These are phyloP conservation scores for Calyptomena viridis DNA, from an alignment of 2,113 vertebrate genomes.

Conservation along the genomic window DNA sequence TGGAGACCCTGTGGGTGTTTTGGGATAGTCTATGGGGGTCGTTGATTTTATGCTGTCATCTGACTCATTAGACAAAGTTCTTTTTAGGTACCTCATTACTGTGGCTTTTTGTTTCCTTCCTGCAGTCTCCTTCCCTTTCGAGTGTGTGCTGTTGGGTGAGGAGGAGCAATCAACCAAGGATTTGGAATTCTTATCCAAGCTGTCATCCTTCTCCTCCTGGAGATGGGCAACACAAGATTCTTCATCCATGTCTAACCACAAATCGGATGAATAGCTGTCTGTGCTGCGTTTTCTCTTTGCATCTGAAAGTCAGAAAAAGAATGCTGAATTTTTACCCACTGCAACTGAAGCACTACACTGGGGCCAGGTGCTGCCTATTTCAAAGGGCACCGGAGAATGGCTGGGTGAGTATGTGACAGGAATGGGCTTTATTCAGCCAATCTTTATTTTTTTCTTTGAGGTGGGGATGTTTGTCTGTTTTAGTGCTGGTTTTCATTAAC, in stretches of 20 bases:
- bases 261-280: slow-evolving; percentile 88
- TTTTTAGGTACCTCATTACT: slow-evolving; percentile 76
- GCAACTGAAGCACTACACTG: background rate
- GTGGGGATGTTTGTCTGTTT: background rate
- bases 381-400: background rate
- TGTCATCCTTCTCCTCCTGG: slow-evolving; percentile 76
- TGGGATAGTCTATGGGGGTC: slow-evolving; percentile 78
- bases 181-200: slow-evolving; percentile 64
- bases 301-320: slow-evolving; percentile 71
- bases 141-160: slow-evolving; percentile 74
- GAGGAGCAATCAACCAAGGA: slow-evolving; percentile 69
- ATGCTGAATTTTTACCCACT: background rate
- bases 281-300: slow-evolving; percentile 81
- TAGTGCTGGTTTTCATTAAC: slow-evolving; percentile 59
- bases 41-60: slow-evolving; percentile 84
- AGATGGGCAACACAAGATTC: slow-evolving; percentile 82
- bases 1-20: slow-evolving; percentile 86
- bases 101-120: slow-evolving; percentile 75
- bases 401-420: background rate
- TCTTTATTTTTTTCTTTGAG: slow-evolving; percentile 11
- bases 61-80: slow-evolving; percentile 82
- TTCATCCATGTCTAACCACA: slow-evolving; percentile 89
- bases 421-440: slow-evolving; percentile 20
- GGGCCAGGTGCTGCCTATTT: background rate
- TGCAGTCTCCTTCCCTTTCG: slow-evolving; percentile 70